phyloP scores from a whole-genome alignment of 2,888 invertebrate genomes.

The Brenthis ino region DNA sequence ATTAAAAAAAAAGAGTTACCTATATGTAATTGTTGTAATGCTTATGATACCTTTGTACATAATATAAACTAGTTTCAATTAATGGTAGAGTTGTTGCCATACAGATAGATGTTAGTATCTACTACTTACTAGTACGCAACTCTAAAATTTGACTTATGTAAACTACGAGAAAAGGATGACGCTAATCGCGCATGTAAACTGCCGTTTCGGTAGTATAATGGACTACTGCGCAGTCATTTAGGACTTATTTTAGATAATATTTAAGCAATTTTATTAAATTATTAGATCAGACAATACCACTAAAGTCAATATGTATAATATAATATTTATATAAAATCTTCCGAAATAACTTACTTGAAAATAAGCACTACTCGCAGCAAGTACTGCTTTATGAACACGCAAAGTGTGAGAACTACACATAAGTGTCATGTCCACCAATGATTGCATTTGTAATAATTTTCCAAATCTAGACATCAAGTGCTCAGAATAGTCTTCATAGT shows the following conservation, averaged over 20 bases:
- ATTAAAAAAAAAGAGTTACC: conserved; percentile 17
- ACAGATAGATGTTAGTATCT: no score
- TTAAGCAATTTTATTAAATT: neutral
- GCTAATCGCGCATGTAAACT: no score
- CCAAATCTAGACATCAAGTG: conserved; percentile 86
- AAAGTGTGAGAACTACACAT: conserved; percentile 89
- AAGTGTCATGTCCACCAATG: conserved; percentile 88
- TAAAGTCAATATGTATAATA: neutral
- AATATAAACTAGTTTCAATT: no score
- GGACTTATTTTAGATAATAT: neutral
- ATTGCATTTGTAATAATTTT: conserved; percentile 87
- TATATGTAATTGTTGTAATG: neutral
- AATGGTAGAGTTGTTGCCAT: no score
- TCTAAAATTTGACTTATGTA: no score
- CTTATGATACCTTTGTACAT: no score
- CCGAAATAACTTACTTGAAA: conserved; percentile 82
- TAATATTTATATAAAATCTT: neutral
- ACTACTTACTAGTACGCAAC: no score
- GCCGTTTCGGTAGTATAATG: no score
- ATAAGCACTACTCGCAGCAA: conserved; percentile 88
- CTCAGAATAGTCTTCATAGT: conserved; percentile 87
- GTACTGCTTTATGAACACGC: conserved; percentile 87
- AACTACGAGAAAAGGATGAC: no score
- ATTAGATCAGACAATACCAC: neutral
- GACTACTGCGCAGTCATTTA: neutral